Conservation (phyloP, 2,113 vertebrate species). For the Burhinus bistriatus region DNA sequence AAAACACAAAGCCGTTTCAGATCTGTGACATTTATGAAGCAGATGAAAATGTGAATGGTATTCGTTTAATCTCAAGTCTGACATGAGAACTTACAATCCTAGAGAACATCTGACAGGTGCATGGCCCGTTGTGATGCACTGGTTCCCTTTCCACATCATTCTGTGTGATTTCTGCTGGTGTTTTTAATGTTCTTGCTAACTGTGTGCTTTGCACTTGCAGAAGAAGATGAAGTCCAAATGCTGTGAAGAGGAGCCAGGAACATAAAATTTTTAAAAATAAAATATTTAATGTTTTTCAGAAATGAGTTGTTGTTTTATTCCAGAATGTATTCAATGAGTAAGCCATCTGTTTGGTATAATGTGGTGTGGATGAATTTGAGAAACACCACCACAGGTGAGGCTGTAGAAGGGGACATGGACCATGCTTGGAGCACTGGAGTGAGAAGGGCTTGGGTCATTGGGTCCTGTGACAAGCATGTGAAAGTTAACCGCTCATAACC, state of each 20-base stretch:
- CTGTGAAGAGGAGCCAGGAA: conserved; percentile 26
- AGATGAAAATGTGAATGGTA: neutral
- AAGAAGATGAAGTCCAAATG: neutral
- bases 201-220: conserved; percentile 16
- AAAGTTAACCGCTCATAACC: neutral
- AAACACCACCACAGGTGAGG: neutral
- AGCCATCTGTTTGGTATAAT: rapidly evolving
- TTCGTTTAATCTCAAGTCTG: neutral
- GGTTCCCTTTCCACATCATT: neutral
- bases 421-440: neutral
- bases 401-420: neutral
- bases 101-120: neutral
- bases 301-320: neutral
- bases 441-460: neutral
- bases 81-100: rapidly evolving
- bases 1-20: neutral
- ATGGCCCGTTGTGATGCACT: rapidly evolving
- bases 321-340: neutral
- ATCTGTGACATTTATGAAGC: neutral
- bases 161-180: neutral
- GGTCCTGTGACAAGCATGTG: neutral
- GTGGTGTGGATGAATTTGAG: no score
- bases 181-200: neutral
- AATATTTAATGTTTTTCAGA: neutral
- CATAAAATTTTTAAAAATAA: conserved; percentile 6